These are phyloP conservation scores for Centroberyx gerrardi DNA, from an alignment of 2,797 vertebrate genomes.

Conservation along the genomic window DNA sequence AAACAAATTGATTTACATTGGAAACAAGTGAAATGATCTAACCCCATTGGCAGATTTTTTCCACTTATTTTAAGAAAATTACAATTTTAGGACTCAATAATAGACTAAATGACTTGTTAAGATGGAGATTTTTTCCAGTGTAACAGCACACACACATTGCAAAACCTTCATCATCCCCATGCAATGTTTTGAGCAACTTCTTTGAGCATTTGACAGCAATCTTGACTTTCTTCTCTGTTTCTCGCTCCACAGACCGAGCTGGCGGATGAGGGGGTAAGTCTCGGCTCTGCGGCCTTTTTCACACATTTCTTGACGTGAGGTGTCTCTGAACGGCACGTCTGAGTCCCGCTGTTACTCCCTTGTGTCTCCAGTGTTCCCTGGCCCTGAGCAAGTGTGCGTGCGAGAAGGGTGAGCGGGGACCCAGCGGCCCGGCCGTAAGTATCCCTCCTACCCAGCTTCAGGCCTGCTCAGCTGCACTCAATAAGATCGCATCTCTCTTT, in stretches of 20 bases:
- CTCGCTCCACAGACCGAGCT: conserved; percentile 84
- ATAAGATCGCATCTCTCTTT: conserved; percentile 6
- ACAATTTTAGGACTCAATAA: too few species aligned
- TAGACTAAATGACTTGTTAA: too few species aligned
- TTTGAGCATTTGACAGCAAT: conserved; percentile 23
- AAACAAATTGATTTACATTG: too few species aligned
- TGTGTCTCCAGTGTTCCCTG: conserved; percentile 87
- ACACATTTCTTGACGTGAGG: conserved; percentile 20
- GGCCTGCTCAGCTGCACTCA: neutral
- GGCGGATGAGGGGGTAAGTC: conserved; percentile 89
- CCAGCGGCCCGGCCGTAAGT: conserved; percentile 90
- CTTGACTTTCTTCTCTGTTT: conserved; percentile 44
- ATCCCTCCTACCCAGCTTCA: conserved; percentile 12
- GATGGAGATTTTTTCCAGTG: too few species aligned
- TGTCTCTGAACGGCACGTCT: conserved; percentile 5
- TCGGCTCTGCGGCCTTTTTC: neutral
- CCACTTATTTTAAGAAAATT: too few species aligned
- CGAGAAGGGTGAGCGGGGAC: conserved; percentile 91
- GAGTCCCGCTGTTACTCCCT: conserved; percentile 25
- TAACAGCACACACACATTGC: neutral
- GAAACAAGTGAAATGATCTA: too few species aligned
- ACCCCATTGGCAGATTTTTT: too few species aligned
- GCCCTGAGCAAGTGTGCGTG: conserved; percentile 84
- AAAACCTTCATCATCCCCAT: neutral
- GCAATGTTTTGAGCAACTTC: neutral